A percentile compares a stretch with the other conserved stretches of the same genome.
Conservation (phyloP, 2,113 vertebrate genomes). For the Gopherus evgoodei region DNA sequence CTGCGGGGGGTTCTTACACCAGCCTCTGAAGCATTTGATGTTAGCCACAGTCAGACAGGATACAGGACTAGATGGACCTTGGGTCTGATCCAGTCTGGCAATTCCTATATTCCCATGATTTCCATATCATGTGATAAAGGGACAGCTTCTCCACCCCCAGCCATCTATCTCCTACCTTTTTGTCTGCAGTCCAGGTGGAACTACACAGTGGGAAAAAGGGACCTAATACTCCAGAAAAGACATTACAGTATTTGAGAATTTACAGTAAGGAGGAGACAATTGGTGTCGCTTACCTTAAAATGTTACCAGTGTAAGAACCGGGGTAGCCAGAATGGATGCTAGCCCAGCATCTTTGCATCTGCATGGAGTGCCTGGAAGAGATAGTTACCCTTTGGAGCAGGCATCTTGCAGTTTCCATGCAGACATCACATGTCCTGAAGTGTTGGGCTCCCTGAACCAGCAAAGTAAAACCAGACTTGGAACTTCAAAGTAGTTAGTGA, state of each 20-base stretch:
- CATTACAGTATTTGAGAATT: background rate
- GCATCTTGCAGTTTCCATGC: background rate
- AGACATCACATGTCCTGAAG: background rate
- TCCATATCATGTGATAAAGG: background rate
- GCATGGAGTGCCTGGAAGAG: background rate
- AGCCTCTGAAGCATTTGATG: background rate
- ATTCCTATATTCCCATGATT: background rate
- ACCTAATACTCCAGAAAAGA: background rate
- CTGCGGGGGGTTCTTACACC: background rate
- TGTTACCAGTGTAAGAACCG: background rate
- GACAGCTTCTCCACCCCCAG: background rate
- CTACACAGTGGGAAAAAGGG: background rate
- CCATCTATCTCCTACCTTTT: background rate
- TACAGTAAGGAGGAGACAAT: background rate
- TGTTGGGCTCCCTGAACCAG: background rate
- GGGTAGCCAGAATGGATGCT: background rate
- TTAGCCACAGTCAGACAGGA: background rate
- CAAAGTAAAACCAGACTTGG: background rate
- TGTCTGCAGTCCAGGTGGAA: background rate
- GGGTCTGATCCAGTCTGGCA: background rate
- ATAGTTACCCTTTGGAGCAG: background rate
- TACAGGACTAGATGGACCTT: background rate
- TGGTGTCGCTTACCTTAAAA: background rate
- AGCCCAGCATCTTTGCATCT: background rate
- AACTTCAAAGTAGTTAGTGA: background rate